Evolutionary conservation across 1,140 invertebrate genomes (phyloP).

Genomic region (Ganaspis sp.): DNA sequence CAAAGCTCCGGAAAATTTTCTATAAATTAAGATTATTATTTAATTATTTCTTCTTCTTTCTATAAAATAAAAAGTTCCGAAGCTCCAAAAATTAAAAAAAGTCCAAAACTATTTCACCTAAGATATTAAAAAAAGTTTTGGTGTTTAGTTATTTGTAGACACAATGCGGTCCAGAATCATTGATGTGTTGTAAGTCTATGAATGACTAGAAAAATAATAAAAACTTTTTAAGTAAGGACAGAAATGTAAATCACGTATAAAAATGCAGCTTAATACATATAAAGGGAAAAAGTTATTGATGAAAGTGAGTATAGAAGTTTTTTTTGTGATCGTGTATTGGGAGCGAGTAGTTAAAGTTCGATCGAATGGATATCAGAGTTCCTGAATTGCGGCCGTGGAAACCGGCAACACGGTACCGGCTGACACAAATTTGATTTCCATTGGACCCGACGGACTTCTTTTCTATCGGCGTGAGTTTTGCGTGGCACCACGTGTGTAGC

Average conservation of each 20-base stretch:
- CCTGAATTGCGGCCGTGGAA: conserved; percentile 30
- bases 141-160: too few species aligned
- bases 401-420: conserved; percentile 38
- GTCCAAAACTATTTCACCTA: too few species aligned
- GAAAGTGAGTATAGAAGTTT: not conserved
- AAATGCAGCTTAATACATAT: not conserved
- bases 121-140: too few species aligned
- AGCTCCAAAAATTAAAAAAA: too few species aligned
- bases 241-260: not conserved
- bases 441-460: conserved; percentile 34
- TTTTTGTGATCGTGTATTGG: not conserved
- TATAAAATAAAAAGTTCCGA: too few species aligned
- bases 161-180: too few species aligned
- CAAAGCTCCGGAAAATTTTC: too few species aligned
- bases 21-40: too few species aligned
- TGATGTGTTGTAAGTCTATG: too few species aligned
- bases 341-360: conserved; percentile 22
- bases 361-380: conserved; percentile 31
- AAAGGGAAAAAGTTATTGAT: not conserved
- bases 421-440: conserved; percentile 52
- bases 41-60: too few species aligned
- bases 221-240: not conserved
- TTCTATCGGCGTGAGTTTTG: conserved; percentile 33
- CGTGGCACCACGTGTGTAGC: conserved; percentile 38
- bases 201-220: not conserved